Percentiles rank a stretch among this genome's conserved stretches.
phyloP scores from a whole-genome alignment of 2,797 vertebrate genomes.

The Dallia pectoralis region DNA sequence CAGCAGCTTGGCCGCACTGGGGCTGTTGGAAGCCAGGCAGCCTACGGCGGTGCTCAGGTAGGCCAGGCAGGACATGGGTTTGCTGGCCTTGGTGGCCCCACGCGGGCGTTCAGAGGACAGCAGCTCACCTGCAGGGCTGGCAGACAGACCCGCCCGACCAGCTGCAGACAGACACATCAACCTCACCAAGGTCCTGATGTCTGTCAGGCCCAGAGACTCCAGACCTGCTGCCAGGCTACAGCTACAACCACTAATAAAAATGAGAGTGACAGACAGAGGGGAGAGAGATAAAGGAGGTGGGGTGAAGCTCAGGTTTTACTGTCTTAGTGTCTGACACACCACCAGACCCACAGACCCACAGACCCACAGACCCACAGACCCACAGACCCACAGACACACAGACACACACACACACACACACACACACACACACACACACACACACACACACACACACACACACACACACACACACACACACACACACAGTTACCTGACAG shows the following conservation, averaged over 20 bases:
- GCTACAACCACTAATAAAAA: conserved; percentile 89
- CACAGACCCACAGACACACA: too few species aligned
- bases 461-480: not conserved
- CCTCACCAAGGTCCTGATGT: conserved; percentile 93
- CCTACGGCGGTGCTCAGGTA: conserved; percentile 97
- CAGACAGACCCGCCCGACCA: conserved; percentile 91
- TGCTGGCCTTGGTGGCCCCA: conserved; percentile 85
- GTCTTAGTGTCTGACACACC: not conserved
- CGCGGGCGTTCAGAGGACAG: conserved; percentile 80
- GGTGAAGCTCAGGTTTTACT: too few species aligned
- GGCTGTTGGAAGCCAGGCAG: conserved; percentile 93
- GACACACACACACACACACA: not conserved
- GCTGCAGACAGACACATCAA: conserved; percentile 97
- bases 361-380: too few species aligned
- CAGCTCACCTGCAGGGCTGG: conserved; percentile 70
- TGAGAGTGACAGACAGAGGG: too few species aligned
- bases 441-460: not conserved
- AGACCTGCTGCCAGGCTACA: conserved; percentile 96
- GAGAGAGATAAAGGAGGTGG: conserved; percentile 15
- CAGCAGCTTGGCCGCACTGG: conserved; percentile 91
- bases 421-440: not conserved
- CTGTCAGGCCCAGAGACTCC: conserved; percentile 92
- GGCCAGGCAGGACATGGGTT: conserved; percentile 95
- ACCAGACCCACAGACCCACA: not conserved
- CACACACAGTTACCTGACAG: conserved; percentile 66